These are phyloP conservation scores for Ctenicera cuprea DNA, from an alignment of 2,888 invertebrate genomes.

Conservation along the genomic window DNA sequence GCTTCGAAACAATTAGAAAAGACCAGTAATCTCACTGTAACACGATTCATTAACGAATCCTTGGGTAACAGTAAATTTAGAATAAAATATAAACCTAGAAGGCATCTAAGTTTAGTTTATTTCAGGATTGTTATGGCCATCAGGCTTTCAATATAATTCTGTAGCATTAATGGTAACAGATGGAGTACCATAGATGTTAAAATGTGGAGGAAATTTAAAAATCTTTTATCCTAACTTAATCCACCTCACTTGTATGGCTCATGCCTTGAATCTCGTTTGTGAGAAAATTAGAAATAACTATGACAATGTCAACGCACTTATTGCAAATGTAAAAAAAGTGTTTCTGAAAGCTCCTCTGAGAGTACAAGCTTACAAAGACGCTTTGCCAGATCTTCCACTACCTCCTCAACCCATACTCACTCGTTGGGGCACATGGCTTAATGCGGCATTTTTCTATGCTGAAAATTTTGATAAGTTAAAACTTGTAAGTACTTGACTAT, in stretches of 20 bases:
- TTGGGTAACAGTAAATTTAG: too few species aligned
- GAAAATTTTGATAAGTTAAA: slow-evolving; percentile 25
- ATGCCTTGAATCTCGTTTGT: background rate
- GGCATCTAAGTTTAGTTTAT: too few species aligned
- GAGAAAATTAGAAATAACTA: too few species aligned
- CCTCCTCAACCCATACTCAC: slow-evolving; percentile 27
- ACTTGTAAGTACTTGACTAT: background rate
- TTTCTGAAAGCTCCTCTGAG: too few species aligned
- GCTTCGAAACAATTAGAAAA: too few species aligned
- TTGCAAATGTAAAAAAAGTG: too few species aligned
- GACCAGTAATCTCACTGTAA: background rate
- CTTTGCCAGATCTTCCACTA: slow-evolving; percentile 38
- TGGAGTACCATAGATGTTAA: background rate
- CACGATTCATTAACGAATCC: background rate
- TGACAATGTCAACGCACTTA: too few species aligned
- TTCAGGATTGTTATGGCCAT: too few species aligned
- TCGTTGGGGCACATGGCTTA: slow-evolving; percentile 39
- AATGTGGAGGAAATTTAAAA: background rate
- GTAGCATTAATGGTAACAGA: background rate
- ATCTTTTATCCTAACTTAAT: background rate
- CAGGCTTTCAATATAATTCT: too few species aligned
- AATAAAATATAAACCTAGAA: too few species aligned
- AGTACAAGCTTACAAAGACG: slow-evolving; percentile 38
- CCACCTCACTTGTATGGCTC: background rate
- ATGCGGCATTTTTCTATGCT: slow-evolving; percentile 31